These are phyloP conservation scores for Wasmannia auropunctata DNA, from an alignment of 1,140 invertebrate species.

Conservation along the genomic window DNA sequence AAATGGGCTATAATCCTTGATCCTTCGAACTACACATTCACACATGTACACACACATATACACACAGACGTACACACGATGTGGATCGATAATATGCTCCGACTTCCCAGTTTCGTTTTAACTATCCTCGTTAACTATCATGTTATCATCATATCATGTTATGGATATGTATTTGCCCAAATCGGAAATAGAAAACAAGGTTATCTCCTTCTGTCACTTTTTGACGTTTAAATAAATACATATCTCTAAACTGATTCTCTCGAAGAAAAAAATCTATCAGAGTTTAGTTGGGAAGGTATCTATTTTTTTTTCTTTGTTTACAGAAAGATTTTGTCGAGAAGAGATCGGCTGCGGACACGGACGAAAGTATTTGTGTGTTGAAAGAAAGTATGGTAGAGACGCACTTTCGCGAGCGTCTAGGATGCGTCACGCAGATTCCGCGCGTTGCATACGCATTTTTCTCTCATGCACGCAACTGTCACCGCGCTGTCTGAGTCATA, in stretches of 20 bases:
- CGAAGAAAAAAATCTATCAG: not conserved
- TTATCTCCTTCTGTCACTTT: not conserved
- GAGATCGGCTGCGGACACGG: not conserved
- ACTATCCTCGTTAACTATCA: not conserved
- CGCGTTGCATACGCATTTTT: slow-evolving; percentile 7
- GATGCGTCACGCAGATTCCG: slow-evolving; percentile 16
- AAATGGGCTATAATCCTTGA: slow-evolving; percentile 42
- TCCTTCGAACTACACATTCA: not conserved
- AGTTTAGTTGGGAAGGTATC: not conserved
- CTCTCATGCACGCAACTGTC: not conserved
- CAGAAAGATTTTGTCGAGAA: not conserved
- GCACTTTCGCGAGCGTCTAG: not conserved
- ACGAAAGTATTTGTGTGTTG: not conserved
- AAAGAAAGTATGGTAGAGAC: not conserved
- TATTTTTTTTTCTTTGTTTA: not conserved
- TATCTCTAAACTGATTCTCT: not conserved
- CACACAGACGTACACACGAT: not conserved
- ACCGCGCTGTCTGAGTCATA: slow-evolving; percentile 35
- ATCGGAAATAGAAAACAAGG: not conserved
- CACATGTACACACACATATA: not conserved
- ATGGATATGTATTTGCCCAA: not conserved
- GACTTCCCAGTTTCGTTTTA: not conserved
- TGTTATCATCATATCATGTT: not conserved
- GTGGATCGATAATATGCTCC: not conserved
- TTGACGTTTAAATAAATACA: not conserved